Evolutionary conservation across 2,888 invertebrate species (phyloP), one percentile per base, ranked within the genome.

Genomic region (Monopis laevigella): DNA sequence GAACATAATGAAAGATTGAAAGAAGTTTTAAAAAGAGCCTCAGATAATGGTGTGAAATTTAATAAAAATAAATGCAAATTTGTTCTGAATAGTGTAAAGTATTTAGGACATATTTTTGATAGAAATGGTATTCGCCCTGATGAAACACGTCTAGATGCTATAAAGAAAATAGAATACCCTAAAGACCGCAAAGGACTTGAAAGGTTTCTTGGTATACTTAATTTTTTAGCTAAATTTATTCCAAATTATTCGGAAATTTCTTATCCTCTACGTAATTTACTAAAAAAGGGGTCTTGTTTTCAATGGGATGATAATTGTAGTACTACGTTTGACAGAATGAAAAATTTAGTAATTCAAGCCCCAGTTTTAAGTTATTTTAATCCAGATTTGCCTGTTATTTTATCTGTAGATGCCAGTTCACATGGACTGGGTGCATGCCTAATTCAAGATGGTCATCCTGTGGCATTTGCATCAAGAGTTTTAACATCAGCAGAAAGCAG

Each of bases 1-100:
- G 42, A 45, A 16, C 47, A 47, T 10, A 44, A 47, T 35, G 27
- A 21, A 2, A 24, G 46, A n/a, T n/a, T 45, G n/a, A 21, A 24
- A 7, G 16, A 29, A n/a, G 40, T 46, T 6, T 38, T 17, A 3
- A n/a, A n/a, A n/a, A n/a, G n/a, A n/a, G n/a, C n/a, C n/a, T n/a
- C n/a, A n/a, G n/a, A n/a, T n/a, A n/a, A n/a, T n/a, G n/a, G n/a
- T n/a, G n/a, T n/a, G n/a, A n/a, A n/a, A n/a, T n/a, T n/a, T n/a
- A n/a, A n/a, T n/a, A n/a, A n/a, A n/a, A n/a, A n/a, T n/a, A n/a
- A n/a, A n/a, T n/a, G n/a, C n/a, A n/a, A n/a, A n/a, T n/a, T n/a
- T n/a, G n/a, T n/a, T n/a, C n/a, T n/a, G n/a, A n/a, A n/a, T n/a
- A n/a, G n/a, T n/a, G n/a, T n/a, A n/a, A n/a, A n/a, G n/a, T n/a